Conservation (phyloP, 2,888 invertebrate species). For the Crocallis elinguaria region DNA sequence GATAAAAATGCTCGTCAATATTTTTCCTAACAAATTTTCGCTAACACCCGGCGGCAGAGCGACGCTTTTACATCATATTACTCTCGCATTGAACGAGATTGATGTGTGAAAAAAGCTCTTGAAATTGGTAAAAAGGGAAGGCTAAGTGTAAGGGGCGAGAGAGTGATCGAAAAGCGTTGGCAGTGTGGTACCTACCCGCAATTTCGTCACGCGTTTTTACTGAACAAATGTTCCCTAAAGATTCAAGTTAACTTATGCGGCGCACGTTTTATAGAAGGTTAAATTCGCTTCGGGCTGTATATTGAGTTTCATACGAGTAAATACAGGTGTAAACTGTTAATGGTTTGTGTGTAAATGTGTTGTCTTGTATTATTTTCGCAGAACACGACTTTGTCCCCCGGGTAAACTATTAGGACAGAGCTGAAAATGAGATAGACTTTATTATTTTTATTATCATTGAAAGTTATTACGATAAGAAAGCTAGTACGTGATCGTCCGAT, state of each 20-base stretch:
- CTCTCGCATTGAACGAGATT: constrained; percentile 75
- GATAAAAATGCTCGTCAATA: constrained; percentile 40
- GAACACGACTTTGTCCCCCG: neutral
- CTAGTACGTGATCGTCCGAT: neutral
- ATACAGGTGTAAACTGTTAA: constrained; percentile 62
- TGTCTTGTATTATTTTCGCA: neutral
- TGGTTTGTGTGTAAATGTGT: constrained; percentile 20
- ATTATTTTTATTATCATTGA: constrained; percentile 4
- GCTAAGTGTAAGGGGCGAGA: constrained; percentile 78
- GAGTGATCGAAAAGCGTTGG: constrained; percentile 76
- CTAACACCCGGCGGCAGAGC: constrained; percentile 50
- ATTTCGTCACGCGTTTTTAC: constrained; percentile 81
- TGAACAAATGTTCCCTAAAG: constrained; percentile 81
- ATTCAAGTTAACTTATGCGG: constrained; percentile 76
- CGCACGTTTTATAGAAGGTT: constrained; percentile 79
- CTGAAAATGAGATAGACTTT: neutral
- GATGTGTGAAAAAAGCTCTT: constrained; percentile 80
- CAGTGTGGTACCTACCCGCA: constrained; percentile 64
- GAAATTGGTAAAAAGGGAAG: constrained; percentile 83
- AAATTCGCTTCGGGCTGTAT: constrained; percentile 58
- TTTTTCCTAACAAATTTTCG: constrained; percentile 48
- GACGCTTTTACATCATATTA: constrained; percentile 75
- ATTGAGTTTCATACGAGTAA: constrained; percentile 61
- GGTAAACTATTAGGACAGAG: constrained; percentile 1
- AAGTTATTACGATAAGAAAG: constrained; percentile 1